Evolutionary conservation across 2,113 vertebrate genomes (phyloP), one percentile per base, ranked within the genome.

Genomic region (Nettapus auritus): DNA sequence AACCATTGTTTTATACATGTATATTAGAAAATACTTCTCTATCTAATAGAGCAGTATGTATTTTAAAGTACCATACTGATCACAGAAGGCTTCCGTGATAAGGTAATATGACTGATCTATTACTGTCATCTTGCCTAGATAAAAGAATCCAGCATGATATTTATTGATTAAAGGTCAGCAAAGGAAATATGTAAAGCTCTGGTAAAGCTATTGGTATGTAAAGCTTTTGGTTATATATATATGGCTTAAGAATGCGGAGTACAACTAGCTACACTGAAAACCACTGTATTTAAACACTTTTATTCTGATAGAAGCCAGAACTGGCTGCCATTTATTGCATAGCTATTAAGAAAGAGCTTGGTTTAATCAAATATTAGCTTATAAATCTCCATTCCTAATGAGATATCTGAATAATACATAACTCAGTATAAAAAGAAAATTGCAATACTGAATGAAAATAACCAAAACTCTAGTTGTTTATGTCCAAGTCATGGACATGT

Each of bases 141-240:
- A 59, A 89, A 90, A 64, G 62, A 91, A 81, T 78, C 8, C 21
- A 86, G 14, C 0, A 1, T 46, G 44, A 73, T 66, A 42, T 18
- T 63, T 60, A 25, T 0, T 0, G 0, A 5, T 44, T 66, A 44
- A 20, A 80, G 25, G 60, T 69, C 62, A 67, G 17, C 5, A 31
- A 81, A 68, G 55, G 29, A 73, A 71, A 31, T 42, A 3, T 26
- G 19, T 40, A 71, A 71, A 73, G 7, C 9, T 42, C 28, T 38
- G 4, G 64, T 91, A 36, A n/a, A n/a, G n/a, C n/a, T n/a, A n/a
- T n/a, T n/a, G n/a, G n/a, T n/a, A n/a, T n/a, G n/a, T n/a, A n/a
- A n/a, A n/a, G n/a, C 17, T 70, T 75, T 44, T 63, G 44, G 9
- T n/a, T 68, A 85, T 34, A 8, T 28, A 8, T 28, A 38, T 34